Evolutionary conservation across 2,113 vertebrate species (phyloP).

Genomic region (Camelus dromedarius): DNA sequence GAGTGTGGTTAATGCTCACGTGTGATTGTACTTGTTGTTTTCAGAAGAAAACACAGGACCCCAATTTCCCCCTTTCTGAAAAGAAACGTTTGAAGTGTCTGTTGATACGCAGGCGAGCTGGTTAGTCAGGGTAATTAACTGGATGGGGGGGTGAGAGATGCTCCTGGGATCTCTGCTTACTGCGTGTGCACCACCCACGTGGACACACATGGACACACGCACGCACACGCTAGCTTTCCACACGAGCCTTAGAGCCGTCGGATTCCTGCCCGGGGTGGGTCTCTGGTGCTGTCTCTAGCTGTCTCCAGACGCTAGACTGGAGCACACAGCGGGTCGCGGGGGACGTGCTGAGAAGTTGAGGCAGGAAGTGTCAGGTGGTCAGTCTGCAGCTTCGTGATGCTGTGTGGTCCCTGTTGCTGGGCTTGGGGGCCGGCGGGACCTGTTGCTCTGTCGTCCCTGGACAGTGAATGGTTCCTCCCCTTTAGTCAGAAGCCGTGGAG

Average conservation of each 20-base stretch:
- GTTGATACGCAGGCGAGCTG: slow-evolving; percentile 44
- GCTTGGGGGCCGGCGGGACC: not conserved
- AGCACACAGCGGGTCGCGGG: fast-evolving
- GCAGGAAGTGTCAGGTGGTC: not conserved
- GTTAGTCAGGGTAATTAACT: slow-evolving; percentile 72
- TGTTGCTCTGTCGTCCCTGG: not conserved
- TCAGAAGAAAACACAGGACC: slow-evolving; percentile 8
- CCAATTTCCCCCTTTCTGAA: slow-evolving; percentile 7
- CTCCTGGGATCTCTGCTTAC: slow-evolving; percentile 10
- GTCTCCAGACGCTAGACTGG: not conserved
- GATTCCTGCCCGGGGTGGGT: not conserved
- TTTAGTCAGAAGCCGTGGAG: slow-evolving; percentile 25
- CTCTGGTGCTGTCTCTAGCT: not conserved
- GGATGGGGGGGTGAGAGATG: slow-evolving; percentile 4
- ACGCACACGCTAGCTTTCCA: not conserved
- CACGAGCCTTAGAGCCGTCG: not conserved
- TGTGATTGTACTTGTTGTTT: not conserved
- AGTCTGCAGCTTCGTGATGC: not conserved
- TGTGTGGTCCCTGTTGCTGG: not conserved
- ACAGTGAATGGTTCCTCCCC: not conserved
- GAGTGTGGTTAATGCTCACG: not conserved
- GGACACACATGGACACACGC: too few relatives aligned
- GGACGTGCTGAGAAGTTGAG: not conserved
- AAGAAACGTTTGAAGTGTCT: slow-evolving; percentile 55
- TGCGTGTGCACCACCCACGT: not conserved